Percentiles rank a stretch among this genome's conserved stretches.
phyloP scores from a whole-genome alignment of 2,113 vertebrate species.

The Chionodraco myersi region DNA sequence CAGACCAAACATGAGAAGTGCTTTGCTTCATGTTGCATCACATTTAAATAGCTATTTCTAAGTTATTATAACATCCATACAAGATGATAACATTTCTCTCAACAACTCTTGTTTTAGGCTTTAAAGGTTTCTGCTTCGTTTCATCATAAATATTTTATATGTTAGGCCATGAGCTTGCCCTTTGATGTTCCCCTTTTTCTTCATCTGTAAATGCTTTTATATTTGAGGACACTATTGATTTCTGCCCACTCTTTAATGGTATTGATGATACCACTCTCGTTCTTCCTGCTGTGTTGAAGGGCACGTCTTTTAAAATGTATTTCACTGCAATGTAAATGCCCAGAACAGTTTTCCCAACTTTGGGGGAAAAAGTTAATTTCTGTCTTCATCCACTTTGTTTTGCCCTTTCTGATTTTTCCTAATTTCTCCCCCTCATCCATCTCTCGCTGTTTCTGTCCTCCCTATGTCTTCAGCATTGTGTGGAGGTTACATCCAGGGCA shows the following conservation, averaged over 20 bases:
- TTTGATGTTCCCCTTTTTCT: constrained; percentile 61
- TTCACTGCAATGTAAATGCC: constrained; percentile 60
- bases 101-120: constrained; percentile 42
- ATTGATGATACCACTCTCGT: constrained; percentile 60
- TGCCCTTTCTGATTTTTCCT: constrained; percentile 24
- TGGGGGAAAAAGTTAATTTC: constrained; percentile 5
- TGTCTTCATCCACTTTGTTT: constrained; percentile 18
- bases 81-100: constrained; percentile 31
- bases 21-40: constrained; percentile 68
- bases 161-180: constrained; percentile 29
- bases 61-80: constrained; percentile 56
- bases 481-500: constrained; percentile 95
- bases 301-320: constrained; percentile 60
- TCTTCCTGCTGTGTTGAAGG: constrained; percentile 69
- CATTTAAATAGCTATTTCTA: constrained; percentile 42
- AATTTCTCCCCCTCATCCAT: constrained; percentile 25
- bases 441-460: not conserved
- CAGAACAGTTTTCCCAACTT: constrained; percentile 33
- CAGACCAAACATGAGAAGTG: constrained; percentile 37
- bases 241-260: constrained; percentile 57
- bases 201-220: constrained; percentile 70
- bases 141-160: constrained; percentile 66
- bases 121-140: constrained; percentile 55
- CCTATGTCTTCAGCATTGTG: constrained; percentile 87
- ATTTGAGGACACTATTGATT: constrained; percentile 78